These are phyloP conservation scores for Tetraneura akinire DNA, from an alignment of 1,140 invertebrate genomes.

Conservation along the genomic window DNA sequence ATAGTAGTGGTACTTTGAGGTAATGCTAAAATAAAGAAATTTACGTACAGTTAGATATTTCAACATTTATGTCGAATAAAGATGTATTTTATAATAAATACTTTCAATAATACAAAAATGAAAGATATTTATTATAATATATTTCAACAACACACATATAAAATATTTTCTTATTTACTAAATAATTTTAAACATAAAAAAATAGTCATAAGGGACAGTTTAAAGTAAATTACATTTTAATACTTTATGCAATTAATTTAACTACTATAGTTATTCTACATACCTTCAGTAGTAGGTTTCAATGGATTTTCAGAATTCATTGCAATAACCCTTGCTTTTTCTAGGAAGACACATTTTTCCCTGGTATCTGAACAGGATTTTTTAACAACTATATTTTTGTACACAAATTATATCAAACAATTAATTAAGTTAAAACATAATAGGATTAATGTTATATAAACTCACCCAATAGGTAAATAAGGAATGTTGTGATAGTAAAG, in stretches of 20 bases:
- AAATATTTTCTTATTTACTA: too few relatives aligned
- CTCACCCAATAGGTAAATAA: slow-evolving; percentile 20
- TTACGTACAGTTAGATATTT: too few relatives aligned
- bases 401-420: neutral
- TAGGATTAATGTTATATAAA: neutral
- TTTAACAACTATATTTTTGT: slow-evolving; percentile 2
- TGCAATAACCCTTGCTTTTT: slow-evolving; percentile 4
- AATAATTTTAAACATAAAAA: too few relatives aligned
- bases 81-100: too few relatives aligned
- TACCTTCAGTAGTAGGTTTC: slow-evolving; percentile 27
- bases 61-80: too few relatives aligned
- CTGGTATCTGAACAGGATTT: slow-evolving; percentile 7
- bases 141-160: too few relatives aligned
- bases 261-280: neutral
- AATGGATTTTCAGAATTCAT: slow-evolving; percentile 4
- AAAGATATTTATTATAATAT: too few relatives aligned
- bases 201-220: too few relatives aligned
- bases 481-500: neutral
- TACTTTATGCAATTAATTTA: too few relatives aligned
- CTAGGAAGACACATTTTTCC: slow-evolving; percentile 25
- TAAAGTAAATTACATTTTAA: too few relatives aligned
- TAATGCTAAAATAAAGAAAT: neutral
- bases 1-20: neutral
- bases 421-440: neutral
- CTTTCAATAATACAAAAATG: too few relatives aligned